Evolutionary conservation across 2,797 vertebrate species (phyloP).

Genomic region (Hypotaenidia philippensis): DNA sequence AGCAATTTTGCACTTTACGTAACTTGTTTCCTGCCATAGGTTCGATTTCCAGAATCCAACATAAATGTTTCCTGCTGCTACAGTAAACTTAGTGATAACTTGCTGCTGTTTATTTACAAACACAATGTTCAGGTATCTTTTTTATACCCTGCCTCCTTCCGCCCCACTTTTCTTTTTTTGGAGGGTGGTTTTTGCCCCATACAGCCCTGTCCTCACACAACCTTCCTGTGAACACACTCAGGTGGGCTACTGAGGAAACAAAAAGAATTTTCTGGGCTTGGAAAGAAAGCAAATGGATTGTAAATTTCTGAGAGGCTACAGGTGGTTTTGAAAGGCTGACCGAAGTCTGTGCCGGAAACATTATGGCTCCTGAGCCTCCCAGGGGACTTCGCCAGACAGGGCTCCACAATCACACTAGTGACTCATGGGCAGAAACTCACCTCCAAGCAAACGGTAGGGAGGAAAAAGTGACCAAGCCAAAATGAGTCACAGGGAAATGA

Average conservation of each 20-base stretch:
- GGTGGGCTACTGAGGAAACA: background rate
- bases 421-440: slow-evolving; percentile 29
- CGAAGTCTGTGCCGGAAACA: background rate
- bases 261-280: background rate
- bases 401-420: background rate
- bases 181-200: background rate
- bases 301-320: background rate
- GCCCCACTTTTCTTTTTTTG: background rate
- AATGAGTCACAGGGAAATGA: slow-evolving; percentile 43
- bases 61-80: slow-evolving; percentile 50
- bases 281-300: background rate
- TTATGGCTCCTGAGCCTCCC: background rate
- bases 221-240: background rate
- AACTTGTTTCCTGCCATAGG: slow-evolving; percentile 31
- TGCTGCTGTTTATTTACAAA: slow-evolving; percentile 54
- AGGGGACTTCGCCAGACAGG: background rate
- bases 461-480: slow-evolving; percentile 39
- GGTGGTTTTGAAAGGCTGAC: slow-evolving; percentile 7
- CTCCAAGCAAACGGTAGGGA: background rate
- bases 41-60: slow-evolving; percentile 49
- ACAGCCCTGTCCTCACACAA: background rate
- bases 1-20: slow-evolving; percentile 26
- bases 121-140: background rate
- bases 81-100: slow-evolving; percentile 33
- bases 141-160: background rate